Evolutionary conservation across 2,113 vertebrate genomes (phyloP), one percentile per base, ranked within the genome.

Genomic region (Melospiza melodia): DNA sequence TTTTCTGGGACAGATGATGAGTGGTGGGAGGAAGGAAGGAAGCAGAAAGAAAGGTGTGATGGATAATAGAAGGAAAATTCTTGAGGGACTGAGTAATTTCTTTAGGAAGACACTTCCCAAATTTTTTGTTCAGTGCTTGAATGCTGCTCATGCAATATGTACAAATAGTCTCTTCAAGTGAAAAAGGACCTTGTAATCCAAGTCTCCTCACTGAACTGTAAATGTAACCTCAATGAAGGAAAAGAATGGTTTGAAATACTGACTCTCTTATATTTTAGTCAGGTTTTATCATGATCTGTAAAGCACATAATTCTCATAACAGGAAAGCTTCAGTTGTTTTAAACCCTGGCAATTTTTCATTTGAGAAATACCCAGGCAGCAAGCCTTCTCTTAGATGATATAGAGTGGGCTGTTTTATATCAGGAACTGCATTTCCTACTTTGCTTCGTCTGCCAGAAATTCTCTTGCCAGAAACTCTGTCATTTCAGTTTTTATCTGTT

Each of bases 351-450:
- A 83, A 8, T 85, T 95, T 94, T 95, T 96, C 61, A 88, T 85
- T 55, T 48, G 82, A 94, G 84, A 95, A 95, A 87, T 73, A 87
- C 59, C 49, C 75, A 82, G 46, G 94, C 87, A 91, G 67, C 59
- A 85, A 83, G 33, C 51, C 58, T 81, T 84, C 43, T 82, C 55
- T 87, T 63, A 90, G 87, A 94, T 22, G 31, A 91, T 82, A 93
- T 59, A 77, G 61, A 89, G 90, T 93, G 55, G 84, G 51, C 87
- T 97, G 90, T 55, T 93, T 93, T 91, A 5, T 90, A 88, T 94
- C 87, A 88, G 90, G 65, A 87, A 24, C 55, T 90, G 63, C 39
- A 59, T 95, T 96, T 96, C 91, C 92, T 95, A 91, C 79, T 95
- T 91, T 85, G 30, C 67, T 80, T 87, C 25, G 11, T 87, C 82